phyloP scores from a whole-genome alignment of 2,113 vertebrate genomes.

The Scomber colias region DNA sequence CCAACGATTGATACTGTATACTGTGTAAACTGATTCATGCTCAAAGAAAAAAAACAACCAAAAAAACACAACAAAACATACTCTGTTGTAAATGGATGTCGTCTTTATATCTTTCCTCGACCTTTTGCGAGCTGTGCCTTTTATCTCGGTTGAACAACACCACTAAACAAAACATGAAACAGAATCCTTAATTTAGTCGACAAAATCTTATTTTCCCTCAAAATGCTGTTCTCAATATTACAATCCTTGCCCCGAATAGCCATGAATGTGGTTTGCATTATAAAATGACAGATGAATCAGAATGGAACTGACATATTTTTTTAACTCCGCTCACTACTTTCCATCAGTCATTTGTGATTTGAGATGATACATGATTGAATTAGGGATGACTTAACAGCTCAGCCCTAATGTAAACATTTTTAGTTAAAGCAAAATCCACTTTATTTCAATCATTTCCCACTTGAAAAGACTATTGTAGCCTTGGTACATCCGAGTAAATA shows the following conservation, averaged over 20 bases:
- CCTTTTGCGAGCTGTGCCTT: slow-evolving; percentile 53
- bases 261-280: slow-evolving; percentile 59
- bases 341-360: slow-evolving; percentile 61
- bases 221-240: slow-evolving; percentile 53
- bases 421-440: slow-evolving; percentile 33
- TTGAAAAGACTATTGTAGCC: too few species aligned
- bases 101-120: slow-evolving; percentile 43
- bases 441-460: background rate
- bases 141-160: slow-evolving; percentile 74
- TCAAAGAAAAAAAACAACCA: slow-evolving; percentile 59
- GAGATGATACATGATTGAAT: slow-evolving; percentile 55
- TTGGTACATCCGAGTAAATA: too few species aligned
- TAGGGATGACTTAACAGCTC: slow-evolving; percentile 27
- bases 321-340: slow-evolving; percentile 43
- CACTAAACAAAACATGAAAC: slow-evolving; percentile 79
- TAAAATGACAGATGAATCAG: slow-evolving; percentile 51
- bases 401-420: slow-evolving; percentile 51
- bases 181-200: slow-evolving; percentile 72
- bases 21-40: slow-evolving; percentile 79
- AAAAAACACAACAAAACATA: slow-evolving; percentile 44
- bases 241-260: slow-evolving; percentile 38
- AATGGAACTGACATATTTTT: slow-evolving; percentile 27
- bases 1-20: slow-evolving; percentile 80
- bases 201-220: slow-evolving; percentile 68
- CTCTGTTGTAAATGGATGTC: slow-evolving; percentile 61